Conservation (phyloP, 2,888 invertebrate genomes). For the Rotaria magnacalcarata region DNA sequence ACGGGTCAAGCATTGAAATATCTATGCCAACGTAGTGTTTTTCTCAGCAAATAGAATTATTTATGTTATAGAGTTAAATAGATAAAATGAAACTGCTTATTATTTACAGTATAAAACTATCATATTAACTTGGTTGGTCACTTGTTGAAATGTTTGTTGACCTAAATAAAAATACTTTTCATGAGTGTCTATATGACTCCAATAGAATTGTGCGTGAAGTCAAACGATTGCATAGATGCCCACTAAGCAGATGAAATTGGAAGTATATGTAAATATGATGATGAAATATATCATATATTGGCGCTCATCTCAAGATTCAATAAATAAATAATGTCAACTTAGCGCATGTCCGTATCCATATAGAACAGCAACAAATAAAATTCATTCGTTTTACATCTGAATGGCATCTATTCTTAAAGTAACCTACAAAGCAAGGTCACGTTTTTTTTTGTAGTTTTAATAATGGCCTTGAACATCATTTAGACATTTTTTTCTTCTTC, state of each 20-base stretch:
- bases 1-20: not conserved
- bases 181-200: not conserved
- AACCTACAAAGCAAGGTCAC: not conserved
- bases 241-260: not conserved
- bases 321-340: too few species aligned
- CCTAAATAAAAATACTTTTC: not conserved
- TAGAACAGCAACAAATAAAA: not conserved
- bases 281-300: not conserved
- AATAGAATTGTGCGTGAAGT: not conserved
- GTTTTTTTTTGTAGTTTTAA: not conserved
- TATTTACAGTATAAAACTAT: not conserved
- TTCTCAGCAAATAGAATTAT: too few species aligned
- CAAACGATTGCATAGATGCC: not conserved
- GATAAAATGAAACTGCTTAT: too few species aligned
- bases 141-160: not conserved
- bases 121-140: not conserved
- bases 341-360: too few species aligned
- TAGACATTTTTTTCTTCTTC: not conserved
- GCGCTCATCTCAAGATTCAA: too few species aligned
- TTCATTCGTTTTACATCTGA: not conserved
- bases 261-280: conserved; percentile 13
- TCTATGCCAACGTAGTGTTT: not conserved
- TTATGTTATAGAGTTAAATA: too few species aligned
- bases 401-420: not conserved
- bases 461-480: not conserved